Percentiles rank a stretch among this genome's conserved stretches.
Evolutionary conservation across 2,888 invertebrate genomes (phyloP).

Genomic region (Caenorhabditis macrosperma): DNA sequence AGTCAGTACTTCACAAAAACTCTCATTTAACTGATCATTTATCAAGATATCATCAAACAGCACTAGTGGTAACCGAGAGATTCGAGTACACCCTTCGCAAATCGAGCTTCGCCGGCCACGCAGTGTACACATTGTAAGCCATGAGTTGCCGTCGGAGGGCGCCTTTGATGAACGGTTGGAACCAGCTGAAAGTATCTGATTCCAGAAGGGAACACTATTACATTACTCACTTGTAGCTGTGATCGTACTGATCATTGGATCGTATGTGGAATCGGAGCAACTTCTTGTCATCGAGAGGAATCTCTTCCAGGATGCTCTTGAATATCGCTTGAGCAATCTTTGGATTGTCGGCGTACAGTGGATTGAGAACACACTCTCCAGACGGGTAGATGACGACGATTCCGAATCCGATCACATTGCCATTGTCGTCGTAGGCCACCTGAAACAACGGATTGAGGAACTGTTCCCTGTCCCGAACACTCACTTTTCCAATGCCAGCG

Average conservation of each 20-base stretch:
- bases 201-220: too few species aligned
- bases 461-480: background rate
- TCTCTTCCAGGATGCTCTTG: constrained; percentile 17
- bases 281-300: background rate
- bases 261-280: background rate
- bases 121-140: background rate
- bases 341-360: constrained; percentile 29
- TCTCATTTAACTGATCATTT: too few species aligned
- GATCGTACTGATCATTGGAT: background rate
- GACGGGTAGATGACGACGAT: constrained; percentile 20
- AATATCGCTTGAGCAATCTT: constrained; percentile 34
- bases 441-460: background rate
- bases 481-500: constrained; percentile 24
- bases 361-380: constrained; percentile 29
- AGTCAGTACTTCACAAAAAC: too few species aligned
- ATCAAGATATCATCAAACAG: too few species aligned
- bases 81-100: background rate
- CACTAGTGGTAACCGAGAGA: background rate
- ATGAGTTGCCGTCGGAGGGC: background rate
- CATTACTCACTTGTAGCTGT: background rate
- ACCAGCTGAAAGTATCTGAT: background rate
- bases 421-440: constrained; percentile 14
- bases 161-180: background rate
- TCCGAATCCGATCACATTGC: constrained; percentile 31
- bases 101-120: background rate